Base-by-base conservation (phyloP, 2,797 vertebrate species). In the Ctenopoma kingsleyae region DNA sequence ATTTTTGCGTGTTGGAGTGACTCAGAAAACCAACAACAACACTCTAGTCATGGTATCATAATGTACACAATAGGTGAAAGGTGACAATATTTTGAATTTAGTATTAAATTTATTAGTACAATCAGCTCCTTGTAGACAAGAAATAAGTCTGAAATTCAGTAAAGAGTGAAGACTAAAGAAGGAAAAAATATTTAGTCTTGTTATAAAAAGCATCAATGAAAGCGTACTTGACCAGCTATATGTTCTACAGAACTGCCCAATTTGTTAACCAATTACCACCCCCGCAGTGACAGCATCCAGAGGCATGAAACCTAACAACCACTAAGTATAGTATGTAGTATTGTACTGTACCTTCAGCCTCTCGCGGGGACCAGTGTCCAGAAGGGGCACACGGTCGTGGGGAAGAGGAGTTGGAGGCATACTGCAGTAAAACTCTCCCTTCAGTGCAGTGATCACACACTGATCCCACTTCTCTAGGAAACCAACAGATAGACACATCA, bases 381-480 rank as follows among this genome's bases (percentile, higher is more conserved):
- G 96, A 98, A 8, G 97, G 97, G 17, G 94, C 93, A 1, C 98
- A 99, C 16, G 97, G 97, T 86, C 97, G 95, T 0, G 97, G 97
- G 0, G 98, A 99, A 1, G 98, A 99, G 17, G 98, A 96, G 23
- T 97, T 97, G 85, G 95, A 96, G 66, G 97, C 98, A 0, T 97
- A 98, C 43, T 99, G 98, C 68, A 98, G 93, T 66, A 99, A 93
- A 82, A 97, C 94, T 84, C 93, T 93, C 79, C 95, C 96, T 86
- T 98, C 98, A 0, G 90, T 93, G 76, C 98, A 99, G 91, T 96
- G 95, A 78, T 98, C 96, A 91, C 98, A 99, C 72, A 97, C 94
- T 94, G 96, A 97, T 99, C 98, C 97, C 96, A 98, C 94, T 97
- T 98, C 98, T 98, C 98, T 99, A 99, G 96, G 95, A 98, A 96